Base-by-base conservation (phyloP, 2,113 vertebrate genomes). In the Pygoscelis antarcticus region DNA sequence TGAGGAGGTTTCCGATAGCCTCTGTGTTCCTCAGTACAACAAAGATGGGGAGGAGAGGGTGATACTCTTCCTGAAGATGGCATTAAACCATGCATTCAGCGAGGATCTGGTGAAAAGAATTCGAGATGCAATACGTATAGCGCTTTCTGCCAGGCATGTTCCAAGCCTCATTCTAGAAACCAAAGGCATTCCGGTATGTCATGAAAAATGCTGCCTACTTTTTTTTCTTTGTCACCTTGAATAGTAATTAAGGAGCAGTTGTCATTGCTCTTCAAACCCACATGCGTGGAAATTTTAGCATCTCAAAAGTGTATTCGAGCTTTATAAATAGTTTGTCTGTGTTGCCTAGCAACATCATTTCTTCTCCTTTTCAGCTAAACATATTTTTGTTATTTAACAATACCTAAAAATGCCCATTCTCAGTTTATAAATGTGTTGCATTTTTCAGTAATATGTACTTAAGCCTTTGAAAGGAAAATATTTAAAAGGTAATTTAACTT, bases 11-110 rank as follows among this genome's bases (percentile, higher is more conserved):
- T 98, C 97, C 0, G 99, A 99, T 97, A 99, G 99, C 90, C 98
- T 99, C 2, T 99, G 99, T 7, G 98, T 99, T 13, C 99, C 99
- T 15, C 99, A 99, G 98, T 99, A 99, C 98, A 99, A 97, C 94
- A 95, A 96, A 7, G 98, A 99, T 0, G 99, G 99, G 0, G 99
- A 99, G 83, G 99, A 99, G 97, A 93, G 99, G 25, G 99, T 99
- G 46, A 98, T 99, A 79, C 98, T 99, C 36, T 99, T 99, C 96
- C 96, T 99, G 74, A 99, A 99, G 98, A 99, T 99, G 99, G 99
- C 96, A 4, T 96, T 98, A 0, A 97, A 98, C 36, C 98, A 98
- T n/a, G 11, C 40, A 3, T 99, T 99, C 98, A 94, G 75, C 44
- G 93, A 97, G 0, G 97, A 98, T 6, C 97, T 99, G 98, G 98